These are phyloP conservation scores for Lepus timidus DNA, from an alignment of 2,113 vertebrate genomes.

Conservation along the genomic window DNA sequence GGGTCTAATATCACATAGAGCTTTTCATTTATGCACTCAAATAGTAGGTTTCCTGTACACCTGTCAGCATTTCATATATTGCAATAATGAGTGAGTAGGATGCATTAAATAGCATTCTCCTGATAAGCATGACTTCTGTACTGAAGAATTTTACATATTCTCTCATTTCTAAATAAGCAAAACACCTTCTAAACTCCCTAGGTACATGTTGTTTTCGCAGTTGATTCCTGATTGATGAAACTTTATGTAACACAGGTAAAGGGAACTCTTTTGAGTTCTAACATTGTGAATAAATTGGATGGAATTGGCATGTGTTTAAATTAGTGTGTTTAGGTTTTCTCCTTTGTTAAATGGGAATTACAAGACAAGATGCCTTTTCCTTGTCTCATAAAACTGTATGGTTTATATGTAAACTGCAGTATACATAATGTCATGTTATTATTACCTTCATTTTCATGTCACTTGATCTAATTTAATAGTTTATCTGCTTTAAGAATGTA, in stretches of 20 bases:
- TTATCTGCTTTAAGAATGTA: background rate
- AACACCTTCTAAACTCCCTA: background rate
- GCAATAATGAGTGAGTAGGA: background rate
- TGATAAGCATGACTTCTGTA: background rate
- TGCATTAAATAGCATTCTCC: background rate
- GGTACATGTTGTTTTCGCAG: background rate
- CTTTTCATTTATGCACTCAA: background rate
- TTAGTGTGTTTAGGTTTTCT: background rate
- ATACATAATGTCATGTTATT: background rate
- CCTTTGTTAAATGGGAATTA: background rate
- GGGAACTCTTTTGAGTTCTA: background rate
- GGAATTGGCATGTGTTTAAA: background rate
- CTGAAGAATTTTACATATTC: background rate
- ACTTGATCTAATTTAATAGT: background rate
- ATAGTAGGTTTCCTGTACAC: background rate
- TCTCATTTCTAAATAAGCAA: constrained; percentile 1
- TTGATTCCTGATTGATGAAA: background rate
- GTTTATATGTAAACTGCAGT: background rate
- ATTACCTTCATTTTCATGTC: background rate
- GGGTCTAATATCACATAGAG: background rate
- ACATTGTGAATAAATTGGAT: background rate
- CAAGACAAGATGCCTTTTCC: background rate
- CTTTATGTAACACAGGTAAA: background rate
- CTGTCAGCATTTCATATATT: background rate
- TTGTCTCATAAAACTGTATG: background rate